Base-by-base conservation (phyloP, 2,888 invertebrate species). In the Chloroclysta siterata region DNA sequence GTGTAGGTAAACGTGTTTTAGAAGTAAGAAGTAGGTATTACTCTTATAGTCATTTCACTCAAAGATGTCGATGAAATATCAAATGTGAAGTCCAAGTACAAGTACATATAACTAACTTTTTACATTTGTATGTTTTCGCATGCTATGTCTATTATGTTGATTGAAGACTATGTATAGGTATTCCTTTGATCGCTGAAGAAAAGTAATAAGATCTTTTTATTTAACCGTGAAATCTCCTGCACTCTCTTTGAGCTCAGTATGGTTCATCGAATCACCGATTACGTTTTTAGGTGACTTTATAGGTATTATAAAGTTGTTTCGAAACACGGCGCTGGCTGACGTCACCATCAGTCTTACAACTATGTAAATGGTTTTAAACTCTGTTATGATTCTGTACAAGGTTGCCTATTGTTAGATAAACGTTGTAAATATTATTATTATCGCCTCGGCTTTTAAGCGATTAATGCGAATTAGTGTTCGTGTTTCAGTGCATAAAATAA, bases 251-350 rank as follows among this genome's bases (percentile, higher is more conserved):
- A 42, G 33, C 33, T 33, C 33, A 33, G 22, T 3, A 22, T 22
- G 33, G 33, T 7, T 7, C 33, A 33, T 33, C 33, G 33, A 22
- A 22, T 22, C 22, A 22, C 33, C 33, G 33, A 33, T 33, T 33
- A 33, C 33, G 33, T 33, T 33, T 33, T 33, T 33, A 33, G 2
- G 8, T 8, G 33, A 33, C 22, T 22, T 2, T 3, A 33, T 6
- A 33, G 33, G 33, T 33, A 33, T 8, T 33, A 7, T 8, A 5
- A 33, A 63, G 65, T 75, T 83, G 84, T 86, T 85, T 80, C 72
- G 77, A 76, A 83, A 85, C 78, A 79, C 71, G 70, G 72, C 66
- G 67, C 77, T 72, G 78, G 72, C 77, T 81, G 78, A 77, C 78
- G 76, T 80, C 80, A 82, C 72, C 72, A 74, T 70, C 72, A 76